Base-by-base conservation (phyloP, 1,140 invertebrate species). In the Saccostrea glomerata region DNA sequence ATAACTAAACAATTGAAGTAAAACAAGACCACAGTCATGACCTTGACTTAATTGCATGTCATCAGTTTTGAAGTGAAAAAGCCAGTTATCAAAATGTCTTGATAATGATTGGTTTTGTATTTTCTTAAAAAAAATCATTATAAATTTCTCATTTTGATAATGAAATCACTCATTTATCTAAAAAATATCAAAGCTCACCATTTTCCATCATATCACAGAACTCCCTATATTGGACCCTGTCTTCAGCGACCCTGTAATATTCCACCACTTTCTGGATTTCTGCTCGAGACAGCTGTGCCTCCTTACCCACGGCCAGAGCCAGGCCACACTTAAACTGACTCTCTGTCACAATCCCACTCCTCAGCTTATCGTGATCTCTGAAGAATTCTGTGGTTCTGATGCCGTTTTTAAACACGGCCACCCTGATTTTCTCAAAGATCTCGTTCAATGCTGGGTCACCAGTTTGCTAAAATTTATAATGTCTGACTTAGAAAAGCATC, bases 131-230 rank as follows among this genome's bases (percentile, higher is more conserved):
- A 47, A 47, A 47, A 6, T 47, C 0, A 47, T 47, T 9, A 47
- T 1, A 47, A 47, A 47, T 47, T 47, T 47, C 9, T 47, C 47
- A 47, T 47, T 47, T 9, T 47, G 25, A 25, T 77, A 36, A n/a
- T 77, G 11, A 47, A 82, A 47, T 30, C 11, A 15, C 6, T 82
- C 15, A 82, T 82, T 2, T 82, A 30, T 6, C 47, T 1, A 36
- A 17, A 13, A 82, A 82, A 3, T n/a, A 84, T 84, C 4, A 36
- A 90, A 36, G 63, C 89, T 91, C 88, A 95, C 94, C 94, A 93
- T 95, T 95, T 91, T 95, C 95, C 91, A 95, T 92, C 82, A 93
- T 92, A 85, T 95, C 93, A 92, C 94, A 94, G 89, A 95, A 95
- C 86, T 95, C 94, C 84, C 93, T 94, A 90, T 95, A 95, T 73